Percentiles rank a stretch among this genome's conserved stretches.
phyloP scores from a whole-genome alignment of 2,113 vertebrate species.

The Chaetodon auriga region DNA sequence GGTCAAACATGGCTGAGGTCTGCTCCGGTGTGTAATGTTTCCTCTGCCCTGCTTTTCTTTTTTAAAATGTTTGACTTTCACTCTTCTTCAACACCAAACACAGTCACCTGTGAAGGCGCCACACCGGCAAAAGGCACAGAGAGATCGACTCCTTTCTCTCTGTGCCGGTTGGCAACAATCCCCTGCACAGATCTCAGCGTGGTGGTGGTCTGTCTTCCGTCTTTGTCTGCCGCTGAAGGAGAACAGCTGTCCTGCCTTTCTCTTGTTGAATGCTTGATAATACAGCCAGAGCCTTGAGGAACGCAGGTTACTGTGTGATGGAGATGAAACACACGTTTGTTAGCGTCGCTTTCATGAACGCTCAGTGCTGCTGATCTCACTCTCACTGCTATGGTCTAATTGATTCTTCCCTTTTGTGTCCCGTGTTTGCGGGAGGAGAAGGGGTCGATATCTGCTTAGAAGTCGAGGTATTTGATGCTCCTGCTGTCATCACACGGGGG shows the following conservation, averaged over 20 bases:
- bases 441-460: neutral
- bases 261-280: conserved; percentile 3
- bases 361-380: conserved; percentile 7
- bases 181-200: neutral
- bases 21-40: too few species aligned
- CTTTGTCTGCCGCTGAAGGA: neutral
- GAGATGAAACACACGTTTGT: neutral
- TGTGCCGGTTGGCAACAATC: neutral
- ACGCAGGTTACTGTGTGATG: neutral
- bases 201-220: neutral
- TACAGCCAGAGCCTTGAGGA: conserved; percentile 26
- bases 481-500: conserved; percentile 52
- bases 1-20: too few species aligned
- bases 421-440: too few species aligned
- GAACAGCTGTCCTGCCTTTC: neutral
- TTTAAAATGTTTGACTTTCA: neutral
- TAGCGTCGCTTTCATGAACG: conserved; percentile 9
- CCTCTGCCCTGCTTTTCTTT: neutral
- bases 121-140: neutral
- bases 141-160: neutral
- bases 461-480: neutral
- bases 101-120: neutral
- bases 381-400: conserved; percentile 5
- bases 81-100: neutral
- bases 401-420: neutral